These are phyloP conservation scores for Pseudopodoces humilis DNA, from an alignment of 2,113 vertebrate species.

Conservation along the genomic window DNA sequence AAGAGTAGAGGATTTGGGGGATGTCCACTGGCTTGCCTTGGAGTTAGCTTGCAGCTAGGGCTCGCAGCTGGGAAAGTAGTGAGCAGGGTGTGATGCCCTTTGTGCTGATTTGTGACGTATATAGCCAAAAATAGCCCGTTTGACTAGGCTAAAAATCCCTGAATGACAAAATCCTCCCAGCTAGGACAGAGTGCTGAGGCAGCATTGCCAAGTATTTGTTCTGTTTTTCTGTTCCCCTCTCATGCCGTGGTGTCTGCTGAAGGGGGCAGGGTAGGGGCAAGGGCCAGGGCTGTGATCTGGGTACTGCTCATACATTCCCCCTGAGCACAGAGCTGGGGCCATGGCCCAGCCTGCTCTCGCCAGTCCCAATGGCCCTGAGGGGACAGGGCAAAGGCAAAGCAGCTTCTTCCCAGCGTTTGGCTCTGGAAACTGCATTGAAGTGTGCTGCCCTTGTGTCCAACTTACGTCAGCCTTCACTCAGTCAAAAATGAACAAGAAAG, in stretches of 20 bases:
- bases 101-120: background rate
- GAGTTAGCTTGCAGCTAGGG: background rate
- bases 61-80: background rate
- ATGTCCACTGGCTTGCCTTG: background rate
- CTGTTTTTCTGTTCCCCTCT: background rate
- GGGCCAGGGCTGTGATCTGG: accelerated
- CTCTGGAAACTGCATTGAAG: background rate
- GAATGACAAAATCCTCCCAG: background rate
- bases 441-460: accelerated
- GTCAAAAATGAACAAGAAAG: background rate
- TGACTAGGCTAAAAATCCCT: background rate
- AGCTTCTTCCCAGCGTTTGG: background rate
- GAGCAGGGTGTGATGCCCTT: background rate
- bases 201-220: background rate
- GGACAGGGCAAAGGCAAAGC: background rate
- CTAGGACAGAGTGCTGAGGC: background rate
- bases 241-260: accelerated
- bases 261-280: background rate
- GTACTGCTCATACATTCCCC: background rate
- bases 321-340: background rate
- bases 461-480: accelerated
- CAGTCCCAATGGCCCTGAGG: background rate
- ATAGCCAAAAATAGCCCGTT: background rate
- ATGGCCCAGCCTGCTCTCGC: accelerated
- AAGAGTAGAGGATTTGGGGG: background rate